Evolutionary conservation across 2,797 vertebrate genomes (phyloP), one percentile per base, ranked within the genome.

Genomic region (Odontamblyopus lacepedii): DNA sequence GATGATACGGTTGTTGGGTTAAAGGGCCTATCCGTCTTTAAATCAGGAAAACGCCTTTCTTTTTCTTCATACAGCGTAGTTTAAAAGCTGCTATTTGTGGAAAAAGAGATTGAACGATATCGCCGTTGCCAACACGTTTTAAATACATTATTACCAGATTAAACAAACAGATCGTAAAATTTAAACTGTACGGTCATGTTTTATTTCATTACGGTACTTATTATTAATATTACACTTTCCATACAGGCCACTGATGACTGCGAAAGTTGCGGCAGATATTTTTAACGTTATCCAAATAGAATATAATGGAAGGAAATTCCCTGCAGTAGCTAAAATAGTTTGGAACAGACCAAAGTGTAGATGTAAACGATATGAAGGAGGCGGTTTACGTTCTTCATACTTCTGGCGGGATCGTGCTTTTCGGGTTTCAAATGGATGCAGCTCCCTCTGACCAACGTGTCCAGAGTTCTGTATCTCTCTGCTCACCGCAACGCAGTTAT

Each of bases 401-500:
- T 71, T 87, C 81, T 66, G 64, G 66, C 0, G 27, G 69, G 62
- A 62, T 63, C 79, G 77, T 73, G 74, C 70, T n/a, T 63, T 78
- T 84, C 61, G 63, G 75, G 69, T 70, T 79, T 87, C 73, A 84
- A 78, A 77, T 78, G 84, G 78, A 91, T 89, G 88, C 80, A 78
- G 85, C 76, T 53, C 78, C 81, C 85, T 80, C 70, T 88, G 89
- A 89, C 83, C 76, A 85, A 83, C 85, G 84, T 88, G 82, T 88
- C 76, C 89, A 81, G 55, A 81, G 29, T 75, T 68, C 81, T 92
- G 81, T 92, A 85, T 93, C 89, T 92, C 87, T 90, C 91, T 92
- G 87, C 74, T 92, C 91, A 89, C 89, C 83, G 79, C 86, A 83
- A 83, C 72, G 30, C 77, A 81, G 86, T 94, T 93, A 94, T 94